phyloP scores from a whole-genome alignment of 1,140 invertebrate genomes.

The Hypsibius dujardini region DNA sequence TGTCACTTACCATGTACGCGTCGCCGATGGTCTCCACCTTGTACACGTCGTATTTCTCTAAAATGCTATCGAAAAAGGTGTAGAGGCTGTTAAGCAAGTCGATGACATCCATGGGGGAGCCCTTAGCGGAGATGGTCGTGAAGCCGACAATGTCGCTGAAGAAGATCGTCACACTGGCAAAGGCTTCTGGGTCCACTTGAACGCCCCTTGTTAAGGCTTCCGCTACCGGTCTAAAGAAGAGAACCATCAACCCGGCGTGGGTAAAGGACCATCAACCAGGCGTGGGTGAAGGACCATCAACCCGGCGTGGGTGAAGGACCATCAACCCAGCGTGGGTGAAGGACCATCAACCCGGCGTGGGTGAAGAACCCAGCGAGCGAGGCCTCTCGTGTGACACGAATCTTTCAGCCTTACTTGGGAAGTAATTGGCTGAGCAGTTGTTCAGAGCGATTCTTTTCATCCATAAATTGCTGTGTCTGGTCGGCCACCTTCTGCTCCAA shows the following conservation, averaged over 20 bases:
- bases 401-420: slow-evolving; percentile 78
- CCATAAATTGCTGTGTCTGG: slow-evolving; percentile 5
- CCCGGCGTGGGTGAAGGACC: too few relatives aligned
- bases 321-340: too few relatives aligned
- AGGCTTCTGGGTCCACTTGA: slow-evolving; percentile 79
- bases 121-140: slow-evolving; percentile 89
- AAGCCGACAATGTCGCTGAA: too few relatives aligned
- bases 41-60: too few relatives aligned
- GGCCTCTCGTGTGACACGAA: too few relatives aligned
- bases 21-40: too few relatives aligned
- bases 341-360: too few relatives aligned
- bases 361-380: too few relatives aligned
- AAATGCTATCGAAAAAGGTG: too few relatives aligned
- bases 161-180: slow-evolving; percentile 77
- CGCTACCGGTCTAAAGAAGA: slow-evolving; percentile 45
- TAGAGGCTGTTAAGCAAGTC: slow-evolving; percentile 13
- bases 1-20: slow-evolving; percentile 9
- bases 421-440: slow-evolving; percentile 81
- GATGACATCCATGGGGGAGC: slow-evolving; percentile 61
- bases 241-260: too few relatives aligned
- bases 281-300: too few relatives aligned
- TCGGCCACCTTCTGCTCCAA: slow-evolving; percentile 8
- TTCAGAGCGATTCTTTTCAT: slow-evolving; percentile 37
- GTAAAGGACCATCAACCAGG: too few relatives aligned
- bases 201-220: slow-evolving; percentile 57